phyloP scores from a whole-genome alignment of 2,888 invertebrate genomes.

The Ophonus ardosiacus region DNA sequence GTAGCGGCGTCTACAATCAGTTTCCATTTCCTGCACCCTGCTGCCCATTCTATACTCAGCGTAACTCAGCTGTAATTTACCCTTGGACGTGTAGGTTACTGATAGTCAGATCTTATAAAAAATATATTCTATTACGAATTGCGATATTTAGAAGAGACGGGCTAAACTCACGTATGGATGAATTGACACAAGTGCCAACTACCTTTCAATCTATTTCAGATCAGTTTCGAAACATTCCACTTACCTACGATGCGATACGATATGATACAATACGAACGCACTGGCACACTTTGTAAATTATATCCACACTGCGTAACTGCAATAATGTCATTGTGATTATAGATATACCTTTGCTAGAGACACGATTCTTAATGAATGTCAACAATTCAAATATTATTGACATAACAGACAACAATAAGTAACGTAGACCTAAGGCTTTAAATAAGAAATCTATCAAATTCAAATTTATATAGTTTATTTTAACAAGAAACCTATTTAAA shows the following conservation, averaged over 20 bases:
- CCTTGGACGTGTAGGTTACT: constrained; percentile 46
- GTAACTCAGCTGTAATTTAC: constrained; percentile 33
- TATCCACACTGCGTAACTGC: constrained; percentile 62
- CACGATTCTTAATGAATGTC: constrained; percentile 60
- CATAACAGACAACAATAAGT: constrained; percentile 57
- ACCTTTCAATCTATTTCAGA: constrained; percentile 44
- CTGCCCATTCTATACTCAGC: constrained; percentile 55
- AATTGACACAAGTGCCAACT: constrained; percentile 57
- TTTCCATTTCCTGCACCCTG: constrained; percentile 46
- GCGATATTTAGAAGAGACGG: constrained; percentile 36
- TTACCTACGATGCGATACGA: constrained; percentile 38
- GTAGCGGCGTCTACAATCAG: constrained; percentile 47
- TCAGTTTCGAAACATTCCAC: constrained; percentile 56
- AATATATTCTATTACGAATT: constrained; percentile 49
- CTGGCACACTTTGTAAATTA: constrained; percentile 62
- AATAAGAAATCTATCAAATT: constrained; percentile 59
- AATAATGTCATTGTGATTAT: constrained; percentile 63
- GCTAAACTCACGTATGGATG: constrained; percentile 40
- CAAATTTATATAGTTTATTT: constrained; percentile 56
- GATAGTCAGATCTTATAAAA: constrained; percentile 37
- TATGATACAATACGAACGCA: constrained; percentile 39
- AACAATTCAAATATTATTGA: constrained; percentile 42
- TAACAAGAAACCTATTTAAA: constrained; percentile 55
- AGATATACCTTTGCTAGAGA: constrained; percentile 59
- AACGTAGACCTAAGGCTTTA: constrained; percentile 58